Evolutionary conservation across 2,888 invertebrate species (phyloP), one percentile per base, ranked within the genome.

Genomic region (Sceliomorpha sp.): DNA sequence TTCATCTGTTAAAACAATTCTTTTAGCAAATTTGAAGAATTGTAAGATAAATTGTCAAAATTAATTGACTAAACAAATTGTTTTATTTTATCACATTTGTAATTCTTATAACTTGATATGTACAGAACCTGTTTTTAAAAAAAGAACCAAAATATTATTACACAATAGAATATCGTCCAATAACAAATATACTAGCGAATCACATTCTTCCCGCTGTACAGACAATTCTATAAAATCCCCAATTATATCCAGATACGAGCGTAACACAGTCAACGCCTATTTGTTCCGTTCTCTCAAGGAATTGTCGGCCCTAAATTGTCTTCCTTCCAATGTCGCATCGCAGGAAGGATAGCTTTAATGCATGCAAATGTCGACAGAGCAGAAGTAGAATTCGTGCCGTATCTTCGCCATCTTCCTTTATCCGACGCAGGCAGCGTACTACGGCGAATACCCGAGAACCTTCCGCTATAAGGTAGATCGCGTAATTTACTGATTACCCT

Each of bases 401-500:
- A 85, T 84, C 84, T 82, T 75, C 64, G 63, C 40, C 45, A 66
- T 63, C 50, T 58, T 67, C 44, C 67, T 59, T 63, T 53, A 64
- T 58, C 63, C 63, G 51, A 24, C 36, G 32, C 34, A 63, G 51
- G 51, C 68, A 31, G 42, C 50, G 32, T 45, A 15, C 47, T 27
- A 29, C 39, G 37, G 45, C 44, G 44, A 68, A 58, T 62, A 64
- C 53, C 58, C 56, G 63, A 40, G 45, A 56, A 50, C 64, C 55
- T 56, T 58, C 45, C 62, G 47, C 26, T 51, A 62, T 56, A 44
- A 51, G 69, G 66, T 68, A 51, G 63, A 59, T 63, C 62, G 69
- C 73, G 78, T 81, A 83, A 84, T 85, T 83, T 84, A 82, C 82
- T 79, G 84, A 85, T 85, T 85, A 86, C 78, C 82, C 82, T 81